Evolutionary conservation across 2,797 vertebrate genomes (phyloP), one percentile per base, ranked within the genome.

Genomic region (Hipposideros larvatus): DNA sequence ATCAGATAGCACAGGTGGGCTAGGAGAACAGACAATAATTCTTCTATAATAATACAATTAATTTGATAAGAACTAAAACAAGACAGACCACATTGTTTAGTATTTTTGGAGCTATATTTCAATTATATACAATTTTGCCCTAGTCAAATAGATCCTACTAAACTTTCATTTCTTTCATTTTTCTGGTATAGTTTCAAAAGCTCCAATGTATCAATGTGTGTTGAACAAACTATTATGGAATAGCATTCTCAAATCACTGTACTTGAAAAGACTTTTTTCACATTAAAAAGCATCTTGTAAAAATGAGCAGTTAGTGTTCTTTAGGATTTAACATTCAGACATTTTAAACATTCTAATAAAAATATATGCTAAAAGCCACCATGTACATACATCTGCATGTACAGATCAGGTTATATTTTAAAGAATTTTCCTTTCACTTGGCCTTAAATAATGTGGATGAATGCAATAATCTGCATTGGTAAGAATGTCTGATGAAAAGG

Each of bases 311-410:
- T 61, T 75, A 46, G 59, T 86, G 65, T 95, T 90, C 37, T 68
- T 87, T 89, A 77, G 16, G 28, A 88, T 11, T 87, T 92, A 63
- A 22, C 41, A 66, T 85, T 95, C 31, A 73, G 28, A 65, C 63
- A 24, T 53, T 93, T 92, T 95, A 74, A 77, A 48, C 26, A 46
- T 80, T 91, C 31, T 55, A 34, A 73, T 71, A 83, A 94, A 96
- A 83, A 61, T 70, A 70, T 43, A 78, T 15, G 57, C 7, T 24
- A 16, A 93, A 92, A 91, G 59, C 31, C 55, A 55, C 31, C 21
- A 19, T 8, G 43, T 55, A 22, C 16, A 59, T 24, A 70, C 11
- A 80, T 43, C 7, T 61, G 22, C 37, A 48, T 24, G 10, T 51
- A 41, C 16, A 74, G 21, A 82, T 65, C n/a, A 89, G 46, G 51